A percentile compares a stretch with the other conserved stretches of the same genome.
Evolutionary conservation across 2,888 invertebrate species (phyloP).

Genomic region (Agonopterix heracliana): DNA sequence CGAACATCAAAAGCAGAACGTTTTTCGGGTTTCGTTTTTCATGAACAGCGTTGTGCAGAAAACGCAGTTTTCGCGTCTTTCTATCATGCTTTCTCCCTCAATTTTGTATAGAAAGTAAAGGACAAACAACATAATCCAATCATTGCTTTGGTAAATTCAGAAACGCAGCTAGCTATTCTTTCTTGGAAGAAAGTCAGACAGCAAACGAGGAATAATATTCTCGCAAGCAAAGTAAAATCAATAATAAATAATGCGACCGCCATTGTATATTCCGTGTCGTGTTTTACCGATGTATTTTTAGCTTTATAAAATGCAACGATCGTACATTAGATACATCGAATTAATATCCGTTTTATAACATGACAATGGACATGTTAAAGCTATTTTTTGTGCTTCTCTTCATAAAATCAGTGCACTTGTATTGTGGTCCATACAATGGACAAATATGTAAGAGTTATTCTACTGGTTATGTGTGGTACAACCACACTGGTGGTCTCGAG

Average conservation of each 20-base stretch:
- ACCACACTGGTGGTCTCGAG: constrained; percentile 83
- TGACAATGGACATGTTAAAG: constrained; percentile 53
- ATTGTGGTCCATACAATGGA: constrained; percentile 92
- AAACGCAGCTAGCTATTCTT: not conserved
- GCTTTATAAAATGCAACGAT: constrained; percentile 56
- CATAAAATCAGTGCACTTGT: constrained; percentile 76
- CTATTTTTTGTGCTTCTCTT: constrained; percentile 53
- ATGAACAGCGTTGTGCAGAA: too few relatives aligned
- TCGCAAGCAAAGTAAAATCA: constrained; percentile 46
- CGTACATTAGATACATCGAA: constrained; percentile 42
- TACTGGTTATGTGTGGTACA: constrained; percentile 86
- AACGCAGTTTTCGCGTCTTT: too few relatives aligned
- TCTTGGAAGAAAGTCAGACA: constrained; percentile 6
- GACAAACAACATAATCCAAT: too few relatives aligned
- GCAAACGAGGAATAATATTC: too few relatives aligned
- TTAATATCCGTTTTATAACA: constrained; percentile 37
- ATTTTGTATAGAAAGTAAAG: too few relatives aligned
- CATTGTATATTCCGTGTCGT: constrained; percentile 55
- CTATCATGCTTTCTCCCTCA: too few relatives aligned
- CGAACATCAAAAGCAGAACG: too few relatives aligned
- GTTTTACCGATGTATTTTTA: constrained; percentile 32
- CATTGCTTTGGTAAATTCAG: too few relatives aligned
- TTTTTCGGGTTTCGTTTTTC: too few relatives aligned
- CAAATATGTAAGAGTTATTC: constrained; percentile 85
- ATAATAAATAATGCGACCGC: constrained; percentile 64